Percentiles rank a stretch among this genome's conserved stretches.
Evolutionary conservation across 2,888 invertebrate genomes (phyloP).

Genomic region (Drosophila nr. medialis): DNA sequence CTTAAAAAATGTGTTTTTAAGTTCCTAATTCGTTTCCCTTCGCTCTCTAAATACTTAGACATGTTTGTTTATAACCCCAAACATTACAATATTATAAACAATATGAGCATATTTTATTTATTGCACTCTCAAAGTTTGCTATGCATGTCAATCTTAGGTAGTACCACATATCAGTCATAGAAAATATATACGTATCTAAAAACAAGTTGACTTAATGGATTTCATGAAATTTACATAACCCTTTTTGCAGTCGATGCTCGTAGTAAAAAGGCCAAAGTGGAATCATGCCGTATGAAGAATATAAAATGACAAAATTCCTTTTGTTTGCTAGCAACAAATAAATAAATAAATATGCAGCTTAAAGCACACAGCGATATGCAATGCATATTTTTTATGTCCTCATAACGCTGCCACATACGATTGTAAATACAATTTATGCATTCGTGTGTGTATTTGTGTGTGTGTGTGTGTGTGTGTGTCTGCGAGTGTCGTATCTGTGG

Average conservation of each 20-base stretch:
- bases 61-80: neutral
- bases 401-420: constrained; percentile 50
- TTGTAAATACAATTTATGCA: constrained; percentile 67
- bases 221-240: constrained; percentile 27
- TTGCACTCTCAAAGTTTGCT: neutral
- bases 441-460: constrained; percentile 11
- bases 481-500: constrained; percentile 21
- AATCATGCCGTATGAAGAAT: constrained; percentile 42
- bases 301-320: constrained; percentile 59
- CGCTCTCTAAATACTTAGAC: neutral
- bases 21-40: neutral
- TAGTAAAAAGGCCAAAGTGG: constrained; percentile 8
- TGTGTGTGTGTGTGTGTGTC: constrained; percentile 8
- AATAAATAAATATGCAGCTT: constrained; percentile 75
- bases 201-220: constrained; percentile 41
- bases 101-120: neutral
- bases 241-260: constrained; percentile 15
- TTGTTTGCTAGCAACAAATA: constrained; percentile 62
- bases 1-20: neutral
- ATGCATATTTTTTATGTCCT: constrained; percentile 47
- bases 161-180: neutral
- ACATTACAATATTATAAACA: neutral
- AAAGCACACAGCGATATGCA: constrained; percentile 55
- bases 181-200: constrained; percentile 32
- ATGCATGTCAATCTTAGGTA: neutral